These are phyloP conservation scores for Thaumetopoea pityocampa DNA, from an alignment of 1,140 invertebrate species.

Conservation along the genomic window DNA sequence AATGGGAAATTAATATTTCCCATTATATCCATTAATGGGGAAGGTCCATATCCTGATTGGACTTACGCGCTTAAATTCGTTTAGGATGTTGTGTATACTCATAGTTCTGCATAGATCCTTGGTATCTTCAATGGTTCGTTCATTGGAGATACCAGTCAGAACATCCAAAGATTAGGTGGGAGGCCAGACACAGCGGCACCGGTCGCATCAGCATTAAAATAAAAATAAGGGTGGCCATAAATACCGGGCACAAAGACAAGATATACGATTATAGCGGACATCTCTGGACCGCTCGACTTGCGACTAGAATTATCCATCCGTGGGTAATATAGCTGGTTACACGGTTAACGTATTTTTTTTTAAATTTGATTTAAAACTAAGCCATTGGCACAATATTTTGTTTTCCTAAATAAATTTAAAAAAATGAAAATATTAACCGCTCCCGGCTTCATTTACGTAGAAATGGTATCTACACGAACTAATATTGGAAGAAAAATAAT, in stretches of 20 bases:
- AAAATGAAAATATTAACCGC: too few relatives aligned
- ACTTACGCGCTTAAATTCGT: too few relatives aligned
- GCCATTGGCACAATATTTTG: too few relatives aligned
- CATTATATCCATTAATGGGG: too few relatives aligned
- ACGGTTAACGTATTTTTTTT: neutral
- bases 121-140: too few relatives aligned
- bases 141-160: conserved; percentile 9
- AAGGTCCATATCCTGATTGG: too few relatives aligned
- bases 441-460: too few relatives aligned
- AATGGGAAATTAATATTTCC: too few relatives aligned
- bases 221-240: conserved; percentile 73
- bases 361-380: too few relatives aligned
- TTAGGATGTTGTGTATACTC: too few relatives aligned
- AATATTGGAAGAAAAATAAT: too few relatives aligned
- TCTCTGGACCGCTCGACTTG: conserved; percentile 29
- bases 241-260: conserved; percentile 67
- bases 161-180: conserved; percentile 41
- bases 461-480: too few relatives aligned
- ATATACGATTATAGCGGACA: conserved; percentile 69
- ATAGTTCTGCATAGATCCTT: conserved; percentile 2
- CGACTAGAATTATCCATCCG: conserved; percentile 18
- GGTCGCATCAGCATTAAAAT: conserved; percentile 73
- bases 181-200: conserved; percentile 62
- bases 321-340: conserved; percentile 13
- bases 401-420: conserved; percentile 1